Percentiles rank a stretch among this genome's conserved stretches.
phyloP scores from a whole-genome alignment of 2,113 vertebrate species.

The Pipra filicauda region DNA sequence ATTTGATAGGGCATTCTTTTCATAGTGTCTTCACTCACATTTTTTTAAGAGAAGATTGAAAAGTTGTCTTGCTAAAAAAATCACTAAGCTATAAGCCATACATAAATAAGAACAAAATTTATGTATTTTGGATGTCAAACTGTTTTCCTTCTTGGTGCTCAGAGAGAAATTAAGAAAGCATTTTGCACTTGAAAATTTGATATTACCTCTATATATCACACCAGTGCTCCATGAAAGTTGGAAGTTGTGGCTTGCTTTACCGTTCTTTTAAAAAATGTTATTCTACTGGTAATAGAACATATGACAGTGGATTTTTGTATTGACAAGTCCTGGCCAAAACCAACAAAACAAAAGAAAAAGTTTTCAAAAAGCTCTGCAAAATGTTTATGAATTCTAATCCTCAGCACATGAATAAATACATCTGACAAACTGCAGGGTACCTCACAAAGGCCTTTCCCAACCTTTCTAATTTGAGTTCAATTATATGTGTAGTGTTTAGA shows the following conservation, averaged over 20 bases:
- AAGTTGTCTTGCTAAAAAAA: slow-evolving; percentile 32
- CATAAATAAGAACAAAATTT: neutral
- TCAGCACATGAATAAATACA: slow-evolving; percentile 85
- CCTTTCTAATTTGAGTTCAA: slow-evolving; percentile 82
- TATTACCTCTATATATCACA: neutral
- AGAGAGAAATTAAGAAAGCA: neutral
- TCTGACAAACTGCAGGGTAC: slow-evolving; percentile 82
- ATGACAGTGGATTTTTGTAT: slow-evolving; percentile 58
- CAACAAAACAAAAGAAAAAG: slow-evolving; percentile 73
- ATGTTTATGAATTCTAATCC: slow-evolving; percentile 85
- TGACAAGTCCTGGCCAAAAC: slow-evolving; percentile 73
- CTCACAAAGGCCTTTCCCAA: slow-evolving; percentile 71
- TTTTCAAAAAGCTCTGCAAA: slow-evolving; percentile 72
- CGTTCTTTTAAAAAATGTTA: slow-evolving; percentile 14
- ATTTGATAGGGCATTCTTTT: slow-evolving; percentile 53
- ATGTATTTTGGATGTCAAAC: neutral
- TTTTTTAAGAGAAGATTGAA: slow-evolving; percentile 43
- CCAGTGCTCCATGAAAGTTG: neutral
- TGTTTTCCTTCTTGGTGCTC: neutral
- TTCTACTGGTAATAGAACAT: slow-evolving; percentile 64
- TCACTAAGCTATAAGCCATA: neutral
- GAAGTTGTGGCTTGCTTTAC: slow-evolving; percentile 15
- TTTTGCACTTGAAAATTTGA: neutral
- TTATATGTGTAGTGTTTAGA: slow-evolving; percentile 65
- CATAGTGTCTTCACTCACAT: neutral